Base-by-base conservation (phyloP, 2,797 vertebrate genomes). In the Phoeniculus purpureus region DNA sequence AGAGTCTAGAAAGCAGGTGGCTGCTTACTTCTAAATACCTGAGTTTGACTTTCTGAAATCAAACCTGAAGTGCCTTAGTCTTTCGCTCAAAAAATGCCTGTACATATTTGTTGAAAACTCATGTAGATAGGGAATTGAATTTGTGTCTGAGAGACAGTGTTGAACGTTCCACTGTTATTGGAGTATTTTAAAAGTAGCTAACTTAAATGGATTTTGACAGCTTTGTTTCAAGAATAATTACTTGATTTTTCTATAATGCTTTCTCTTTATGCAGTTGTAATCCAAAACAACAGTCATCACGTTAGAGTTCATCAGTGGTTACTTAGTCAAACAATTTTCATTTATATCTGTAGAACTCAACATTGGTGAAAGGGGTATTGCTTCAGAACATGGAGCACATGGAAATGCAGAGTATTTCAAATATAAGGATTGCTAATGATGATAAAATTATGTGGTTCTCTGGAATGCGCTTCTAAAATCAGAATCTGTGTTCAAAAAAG, bases 161-260 rank as follows among this genome's bases (percentile, higher is more conserved):
- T 62, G 26, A 76, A 72, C 22, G 14, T 85, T 83, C 43, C 89
- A 2, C 32, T 83, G 5, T 6, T 68, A 61, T 17, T 74, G 52
- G 9, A 21, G 16, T 84, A 62, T 83, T 92, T 87, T 66, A 34
- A 48, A 89, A 67, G 16, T 17, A 71, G 12, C n/a, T 62, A 52
- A 59, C 27, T 50, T 56, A 64, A 70, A 85, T 78, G 5, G 64
- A 25, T 81, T 86, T 70, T 62, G 58, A 51, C 64, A 85, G 26
- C 71, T 85, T 73, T 90, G 43, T 90, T 95, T 84, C 64, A 64
- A 70, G 81, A 72, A 31, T 11, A 21, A 31, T 90, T 90, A 23
- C 72, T 71, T 87, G 56, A 40, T 3, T 77, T 94, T 90, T 29
- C 47, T 82, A 0, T 77, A 59, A 29, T 4, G 3, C 18, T 50